These are phyloP conservation scores for Raja brachyura DNA, from an alignment of 2,113 vertebrate species.

Conservation along the genomic window DNA sequence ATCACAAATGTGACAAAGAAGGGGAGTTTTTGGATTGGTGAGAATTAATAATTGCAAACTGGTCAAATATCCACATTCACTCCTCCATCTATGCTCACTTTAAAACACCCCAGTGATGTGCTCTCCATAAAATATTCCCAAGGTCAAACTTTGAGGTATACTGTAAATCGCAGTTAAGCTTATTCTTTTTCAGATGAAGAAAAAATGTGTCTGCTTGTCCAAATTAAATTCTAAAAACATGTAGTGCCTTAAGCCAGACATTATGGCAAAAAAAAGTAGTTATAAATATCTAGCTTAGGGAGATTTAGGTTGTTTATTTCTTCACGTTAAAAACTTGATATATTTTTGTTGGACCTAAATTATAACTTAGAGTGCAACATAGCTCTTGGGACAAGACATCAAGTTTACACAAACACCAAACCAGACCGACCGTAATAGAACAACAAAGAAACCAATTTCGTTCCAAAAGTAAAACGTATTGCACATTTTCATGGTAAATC, in stretches of 20 bases:
- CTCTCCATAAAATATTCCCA: conserved; percentile 5
- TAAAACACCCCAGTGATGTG: neutral
- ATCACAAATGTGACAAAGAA: neutral
- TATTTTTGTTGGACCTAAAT: conserved; percentile 27
- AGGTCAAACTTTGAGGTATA: neutral
- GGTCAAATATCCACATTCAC: neutral
- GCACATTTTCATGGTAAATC: no score
- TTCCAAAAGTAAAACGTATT: no score
- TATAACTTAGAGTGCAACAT: neutral
- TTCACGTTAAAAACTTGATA: neutral
- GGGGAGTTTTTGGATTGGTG: neutral
- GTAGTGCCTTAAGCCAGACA: neutral
- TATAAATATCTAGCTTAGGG: conserved; percentile 22
- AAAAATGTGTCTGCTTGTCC: neutral
- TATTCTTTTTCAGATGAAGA: neutral
- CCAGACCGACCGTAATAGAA: neutral
- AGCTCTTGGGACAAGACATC: neutral
- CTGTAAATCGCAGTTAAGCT: neutral
- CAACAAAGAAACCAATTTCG: neutral
- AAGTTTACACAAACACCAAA: conserved; percentile 7
- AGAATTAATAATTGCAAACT: neutral
- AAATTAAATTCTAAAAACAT: neutral
- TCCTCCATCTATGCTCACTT: neutral
- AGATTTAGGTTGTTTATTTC: conserved; percentile 19
- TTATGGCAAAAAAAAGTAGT: neutral